Conservation (phyloP, 2,888 invertebrate genomes). For the Plebejus anna region DNA sequence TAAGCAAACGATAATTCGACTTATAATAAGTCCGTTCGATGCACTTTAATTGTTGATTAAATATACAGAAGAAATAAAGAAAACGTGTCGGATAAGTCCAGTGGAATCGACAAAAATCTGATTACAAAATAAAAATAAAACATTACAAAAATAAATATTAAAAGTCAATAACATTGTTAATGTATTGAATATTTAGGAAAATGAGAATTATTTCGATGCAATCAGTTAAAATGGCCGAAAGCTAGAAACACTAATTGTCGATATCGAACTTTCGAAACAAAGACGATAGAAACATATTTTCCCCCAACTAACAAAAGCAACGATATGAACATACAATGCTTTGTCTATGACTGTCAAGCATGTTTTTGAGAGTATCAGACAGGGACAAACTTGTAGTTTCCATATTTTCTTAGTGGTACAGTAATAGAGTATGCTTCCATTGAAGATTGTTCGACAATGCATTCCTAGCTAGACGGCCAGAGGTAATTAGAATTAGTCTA, state of each 20-base stretch:
- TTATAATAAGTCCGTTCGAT: too few relatives aligned
- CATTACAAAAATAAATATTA: slow-evolving; percentile 65
- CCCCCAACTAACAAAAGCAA: background rate
- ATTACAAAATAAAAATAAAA: slow-evolving; percentile 41
- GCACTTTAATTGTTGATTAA: too few relatives aligned
- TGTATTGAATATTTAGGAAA: slow-evolving; percentile 38
- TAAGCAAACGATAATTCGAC: too few relatives aligned
- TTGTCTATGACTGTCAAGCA: too few relatives aligned
- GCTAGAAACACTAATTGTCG: slow-evolving; percentile 1
- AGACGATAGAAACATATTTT: background rate
- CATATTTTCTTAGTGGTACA: too few relatives aligned
- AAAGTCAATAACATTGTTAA: slow-evolving; percentile 58
- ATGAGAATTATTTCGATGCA: slow-evolving; percentile 32
- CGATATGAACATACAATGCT: background rate
- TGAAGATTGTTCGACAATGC: too few relatives aligned
- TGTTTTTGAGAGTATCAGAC: too few relatives aligned
- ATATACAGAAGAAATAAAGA: too few relatives aligned
- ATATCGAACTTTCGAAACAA: background rate
- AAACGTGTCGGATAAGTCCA: too few relatives aligned
- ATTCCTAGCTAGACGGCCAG: background rate
- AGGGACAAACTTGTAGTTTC: too few relatives aligned
- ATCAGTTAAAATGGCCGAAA: slow-evolving; percentile 24
- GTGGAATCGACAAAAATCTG: slow-evolving; percentile 41
- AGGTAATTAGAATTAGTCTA: slow-evolving; percentile 30
- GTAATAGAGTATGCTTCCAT: too few relatives aligned